These are phyloP conservation scores for Hyperopisus bebe DNA, from an alignment of 2,113 vertebrate genomes.

Conservation along the genomic window DNA sequence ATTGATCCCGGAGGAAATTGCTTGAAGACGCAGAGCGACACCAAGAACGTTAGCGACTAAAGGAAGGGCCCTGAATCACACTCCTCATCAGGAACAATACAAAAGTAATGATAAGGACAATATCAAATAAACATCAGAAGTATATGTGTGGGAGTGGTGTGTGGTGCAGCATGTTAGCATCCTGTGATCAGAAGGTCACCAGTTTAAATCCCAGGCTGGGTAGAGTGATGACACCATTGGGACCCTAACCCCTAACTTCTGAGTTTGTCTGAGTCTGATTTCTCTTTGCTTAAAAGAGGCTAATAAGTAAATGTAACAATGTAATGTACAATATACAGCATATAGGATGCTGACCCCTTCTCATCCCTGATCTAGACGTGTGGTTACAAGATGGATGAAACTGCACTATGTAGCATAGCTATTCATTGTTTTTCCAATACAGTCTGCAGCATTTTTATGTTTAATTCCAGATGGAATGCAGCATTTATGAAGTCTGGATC, in stretches of 20 bases:
- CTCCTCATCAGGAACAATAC: background rate
- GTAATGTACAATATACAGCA: background rate
- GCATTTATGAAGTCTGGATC: background rate
- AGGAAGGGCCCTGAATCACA: too few species aligned
- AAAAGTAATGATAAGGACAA: background rate
- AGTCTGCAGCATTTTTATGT: background rate
- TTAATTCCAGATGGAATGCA: background rate
- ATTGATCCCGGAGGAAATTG: too few species aligned
- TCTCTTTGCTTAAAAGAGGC: background rate
- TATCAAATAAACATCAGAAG: background rate
- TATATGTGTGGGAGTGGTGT: background rate
- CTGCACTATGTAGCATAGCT: background rate
- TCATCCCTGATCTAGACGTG: background rate
- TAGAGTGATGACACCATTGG: background rate
- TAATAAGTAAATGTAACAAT: background rate
- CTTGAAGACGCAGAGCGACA: slow-evolving; percentile 24
- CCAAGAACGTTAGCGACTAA: slow-evolving; percentile 9
- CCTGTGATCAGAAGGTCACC: background rate
- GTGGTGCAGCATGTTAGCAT: background rate
- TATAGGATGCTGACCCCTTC: background rate
- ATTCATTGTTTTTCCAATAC: background rate
- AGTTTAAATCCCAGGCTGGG: background rate
- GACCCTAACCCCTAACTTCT: background rate
- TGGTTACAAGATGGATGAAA: background rate
- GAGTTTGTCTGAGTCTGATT: background rate